Evolutionary conservation across 2,888 invertebrate species (phyloP).

Genomic region (Hirtodrosophila alboralis): DNA sequence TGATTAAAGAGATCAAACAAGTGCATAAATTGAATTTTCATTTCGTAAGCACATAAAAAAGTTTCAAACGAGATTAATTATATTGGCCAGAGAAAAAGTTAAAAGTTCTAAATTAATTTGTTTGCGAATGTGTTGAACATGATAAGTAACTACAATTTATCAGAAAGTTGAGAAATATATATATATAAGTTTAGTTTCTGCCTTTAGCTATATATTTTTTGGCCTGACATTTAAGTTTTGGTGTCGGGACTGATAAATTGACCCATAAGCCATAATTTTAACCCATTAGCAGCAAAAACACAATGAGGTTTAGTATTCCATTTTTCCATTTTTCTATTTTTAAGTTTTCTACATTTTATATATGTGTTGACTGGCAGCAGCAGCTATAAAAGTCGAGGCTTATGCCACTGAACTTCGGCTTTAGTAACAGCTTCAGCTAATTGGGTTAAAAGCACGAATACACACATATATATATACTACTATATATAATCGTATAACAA

Average conservation of each 20-base stretch:
- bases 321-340: constrained; percentile 2
- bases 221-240: constrained; percentile 15
- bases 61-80: no score
- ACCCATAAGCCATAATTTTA: constrained; percentile 32
- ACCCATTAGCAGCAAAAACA: constrained; percentile 39
- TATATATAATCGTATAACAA: constrained; percentile 43
- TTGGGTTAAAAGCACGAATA: constrained; percentile 70
- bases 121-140: not conserved
- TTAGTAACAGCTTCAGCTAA: constrained; percentile 57
- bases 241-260: constrained; percentile 43
- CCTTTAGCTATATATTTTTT: constrained; percentile 11
- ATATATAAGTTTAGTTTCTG: constrained; percentile 10
- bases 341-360: not conserved
- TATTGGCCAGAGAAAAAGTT: no score
- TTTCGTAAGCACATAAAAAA: no score
- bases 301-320: constrained; percentile 42
- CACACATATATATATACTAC: constrained; percentile 16
- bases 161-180: constrained; percentile 8
- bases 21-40: no score
- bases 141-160: constrained; percentile 6
- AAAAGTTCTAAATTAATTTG: not conserved
- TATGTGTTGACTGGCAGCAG: constrained; percentile 16
- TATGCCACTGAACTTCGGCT: constrained; percentile 63
- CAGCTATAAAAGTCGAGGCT: constrained; percentile 55
- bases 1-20: no score